Evolutionary conservation across 1,140 invertebrate genomes (phyloP), one percentile per base, ranked within the genome.

Genomic region (Drosophila lini): DNA sequence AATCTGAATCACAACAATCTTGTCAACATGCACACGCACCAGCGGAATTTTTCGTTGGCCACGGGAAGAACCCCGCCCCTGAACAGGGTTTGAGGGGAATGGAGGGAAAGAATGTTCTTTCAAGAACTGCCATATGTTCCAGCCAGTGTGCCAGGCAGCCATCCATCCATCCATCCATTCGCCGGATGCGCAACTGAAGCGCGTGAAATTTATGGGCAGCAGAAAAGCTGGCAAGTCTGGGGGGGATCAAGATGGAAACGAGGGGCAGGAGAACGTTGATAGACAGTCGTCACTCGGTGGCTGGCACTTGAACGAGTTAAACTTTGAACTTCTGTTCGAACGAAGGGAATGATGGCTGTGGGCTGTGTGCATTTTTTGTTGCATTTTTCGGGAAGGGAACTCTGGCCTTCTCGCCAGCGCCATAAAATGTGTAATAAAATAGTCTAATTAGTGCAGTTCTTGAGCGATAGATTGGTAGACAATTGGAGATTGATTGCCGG

Each of bases 1-100:
- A 89, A 88, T 88, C 84, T 78, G 57, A 84, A 78, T 75, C 52
- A 76, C 73, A 88, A 89, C 84, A 84, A 89, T 89, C 80, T 89
- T 88, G 80, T 89, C 73, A 79, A 78, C 83, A 88, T 65, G 81
- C 65, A 64, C 38, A 48, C 41, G 48, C 71, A 60, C 36, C 31
- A 38, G 40, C 19, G 32, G 38, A 47, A 67, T 10, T 48, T 65
- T 50, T 47, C 38, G 68, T 44, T 40, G 57, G 69, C 48, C n/a
- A n/a, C n/a, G n/a, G n/a, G n/a, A n/a, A 44, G 16, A 7, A 7
- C 50, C 56, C 55, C 15, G 9, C 40, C 50, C 31, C n/a, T 16
- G 6, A 52, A 8, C 31, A 9, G 16, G 47, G n/a, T 41, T 60
- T 31, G 19, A 10, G 34, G 15, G 11, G 15, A n/a, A n/a, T n/a